Conservation (phyloP, 2,797 vertebrate genomes). For the Microctenopoma steveboyesi region DNA sequence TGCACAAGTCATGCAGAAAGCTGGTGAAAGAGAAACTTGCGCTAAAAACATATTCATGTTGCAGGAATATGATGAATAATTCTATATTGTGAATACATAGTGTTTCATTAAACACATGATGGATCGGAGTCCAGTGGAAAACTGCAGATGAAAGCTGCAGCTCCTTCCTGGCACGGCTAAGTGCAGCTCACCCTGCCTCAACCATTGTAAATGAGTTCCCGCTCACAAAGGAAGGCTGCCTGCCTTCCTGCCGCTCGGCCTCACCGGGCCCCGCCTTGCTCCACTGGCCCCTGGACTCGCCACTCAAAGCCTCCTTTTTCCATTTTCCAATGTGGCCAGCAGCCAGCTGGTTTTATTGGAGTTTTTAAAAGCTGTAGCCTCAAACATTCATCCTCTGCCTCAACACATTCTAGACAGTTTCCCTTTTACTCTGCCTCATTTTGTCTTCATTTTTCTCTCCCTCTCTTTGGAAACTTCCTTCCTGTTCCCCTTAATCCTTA, state of each 20-base stretch:
- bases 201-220: conserved; percentile 64
- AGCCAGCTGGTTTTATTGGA: conserved; percentile 70
- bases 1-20: conserved; percentile 28
- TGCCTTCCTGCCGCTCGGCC: conserved; percentile 23
- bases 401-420: conserved; percentile 56
- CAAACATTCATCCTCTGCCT: conserved; percentile 69
- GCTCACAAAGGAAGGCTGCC: conserved; percentile 43
- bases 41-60: background rate
- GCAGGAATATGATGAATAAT: conserved; percentile 44
- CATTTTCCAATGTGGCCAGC: conserved; percentile 62
- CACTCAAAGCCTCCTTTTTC: conserved; percentile 57
- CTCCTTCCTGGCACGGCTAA: conserved; percentile 18
- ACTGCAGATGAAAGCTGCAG: conserved; percentile 50
- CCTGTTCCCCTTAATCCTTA: conserved; percentile 60
- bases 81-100: conserved; percentile 28
- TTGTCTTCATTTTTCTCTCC: conserved; percentile 58
- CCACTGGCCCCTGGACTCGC: conserved; percentile 57
- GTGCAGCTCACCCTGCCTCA: conserved; percentile 45
- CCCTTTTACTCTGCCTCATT: conserved; percentile 51
- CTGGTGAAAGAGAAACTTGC: conserved; percentile 11
- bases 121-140: conserved; percentile 35
- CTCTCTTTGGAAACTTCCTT: conserved; percentile 27
- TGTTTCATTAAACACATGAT: conserved; percentile 49
- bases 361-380: conserved; percentile 68
- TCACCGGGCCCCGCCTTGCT: conserved; percentile 54